These are phyloP conservation scores for Eupeodes luniger DNA, from an alignment of 2,888 invertebrate species.

Conservation along the genomic window DNA sequence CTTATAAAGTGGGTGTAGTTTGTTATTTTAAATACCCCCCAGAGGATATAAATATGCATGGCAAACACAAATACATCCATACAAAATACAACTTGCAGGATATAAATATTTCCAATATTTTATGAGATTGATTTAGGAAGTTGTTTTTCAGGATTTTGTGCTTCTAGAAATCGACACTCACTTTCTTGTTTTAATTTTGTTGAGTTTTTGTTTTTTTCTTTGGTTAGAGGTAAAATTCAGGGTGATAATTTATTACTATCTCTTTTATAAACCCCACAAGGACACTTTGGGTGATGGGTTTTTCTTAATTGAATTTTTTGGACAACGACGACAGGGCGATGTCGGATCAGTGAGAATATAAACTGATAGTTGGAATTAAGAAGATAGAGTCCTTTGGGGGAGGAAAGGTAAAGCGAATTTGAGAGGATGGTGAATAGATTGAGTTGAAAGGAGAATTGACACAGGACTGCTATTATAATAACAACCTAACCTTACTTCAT, in stretches of 20 bases:
- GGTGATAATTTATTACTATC: conserved; percentile 69
- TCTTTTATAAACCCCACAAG: conserved; percentile 53
- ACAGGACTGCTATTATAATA: neutral
- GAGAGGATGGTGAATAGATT: neutral
- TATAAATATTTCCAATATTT: conserved; percentile 48
- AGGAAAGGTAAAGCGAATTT: conserved; percentile 18
- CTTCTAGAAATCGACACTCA: conserved; percentile 13
- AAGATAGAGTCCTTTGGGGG: conserved; percentile 19
- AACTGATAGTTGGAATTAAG: neutral
- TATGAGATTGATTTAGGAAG: conserved; percentile 67
- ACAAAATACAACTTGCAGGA: no score
- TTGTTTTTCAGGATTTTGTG: conserved; percentile 18
- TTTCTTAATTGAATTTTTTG: conserved; percentile 72
- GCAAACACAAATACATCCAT: no score
- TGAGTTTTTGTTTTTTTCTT: neutral
- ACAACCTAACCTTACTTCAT: neutral
- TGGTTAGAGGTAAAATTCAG: conserved; percentile 4
- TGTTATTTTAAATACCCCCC: conserved; percentile 32
- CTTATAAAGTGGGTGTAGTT: conserved; percentile 16
- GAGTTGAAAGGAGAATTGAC: neutral
- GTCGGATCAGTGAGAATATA: conserved; percentile 13
- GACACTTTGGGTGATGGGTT: conserved; percentile 66
- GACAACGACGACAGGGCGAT: conserved; percentile 16
- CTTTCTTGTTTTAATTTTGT: neutral
- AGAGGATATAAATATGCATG: conserved; percentile 1